Percentiles rank a stretch among this genome's conserved stretches.
phyloP scores from a whole-genome alignment of 2,113 vertebrate species.

The Sprattus sprattus region DNA sequence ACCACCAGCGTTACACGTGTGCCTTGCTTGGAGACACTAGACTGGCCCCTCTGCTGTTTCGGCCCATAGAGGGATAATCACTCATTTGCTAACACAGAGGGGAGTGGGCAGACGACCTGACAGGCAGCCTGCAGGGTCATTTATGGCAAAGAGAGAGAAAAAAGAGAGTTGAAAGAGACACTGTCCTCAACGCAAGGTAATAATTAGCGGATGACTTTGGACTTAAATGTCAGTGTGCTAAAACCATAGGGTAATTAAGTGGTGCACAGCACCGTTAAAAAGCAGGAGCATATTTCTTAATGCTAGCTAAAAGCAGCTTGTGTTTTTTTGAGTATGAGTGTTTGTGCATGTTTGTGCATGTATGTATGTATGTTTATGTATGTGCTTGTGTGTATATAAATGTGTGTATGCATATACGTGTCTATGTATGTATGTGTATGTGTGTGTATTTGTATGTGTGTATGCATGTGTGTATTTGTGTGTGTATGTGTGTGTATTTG shows the following conservation, averaged over 20 bases:
- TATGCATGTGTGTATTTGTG: not conserved
- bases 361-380: not conserved
- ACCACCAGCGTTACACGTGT: not conserved
- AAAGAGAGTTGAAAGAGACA: not conserved
- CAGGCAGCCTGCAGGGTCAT: not conserved
- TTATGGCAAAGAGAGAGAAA: not conserved
- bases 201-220: slow-evolving; percentile 18
- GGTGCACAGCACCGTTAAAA: not conserved
- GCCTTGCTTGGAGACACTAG: not conserved
- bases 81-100: slow-evolving; percentile 2
- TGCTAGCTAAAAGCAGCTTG: not conserved
- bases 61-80: not conserved
- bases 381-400: not conserved
- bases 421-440: not conserved
- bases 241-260: slow-evolving; percentile 11
- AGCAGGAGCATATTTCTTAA: slow-evolving; percentile 15
- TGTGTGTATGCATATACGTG: not conserved
- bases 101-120: slow-evolving; percentile 2
- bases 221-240: slow-evolving; percentile 17
- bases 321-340: not conserved
- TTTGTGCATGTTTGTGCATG: not conserved
- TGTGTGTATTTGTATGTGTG: not conserved
- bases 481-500: not conserved
- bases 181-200: slow-evolving; percentile 4
- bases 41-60: not conserved